These are phyloP conservation scores for Diorhabda carinulata DNA, from an alignment of 1,140 invertebrate genomes.

Conservation along the genomic window DNA sequence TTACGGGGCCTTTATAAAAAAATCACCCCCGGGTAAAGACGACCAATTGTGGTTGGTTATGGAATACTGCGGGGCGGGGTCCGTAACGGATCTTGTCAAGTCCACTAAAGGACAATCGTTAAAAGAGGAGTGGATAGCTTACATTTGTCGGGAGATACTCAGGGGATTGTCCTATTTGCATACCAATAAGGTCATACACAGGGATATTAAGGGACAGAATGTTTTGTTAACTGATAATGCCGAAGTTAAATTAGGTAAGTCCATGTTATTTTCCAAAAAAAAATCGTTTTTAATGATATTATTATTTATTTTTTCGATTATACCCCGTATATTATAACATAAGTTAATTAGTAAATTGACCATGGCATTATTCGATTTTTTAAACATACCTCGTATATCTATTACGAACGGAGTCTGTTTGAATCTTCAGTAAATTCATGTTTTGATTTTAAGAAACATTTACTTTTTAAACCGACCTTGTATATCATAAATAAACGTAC, in stretches of 20 bases:
- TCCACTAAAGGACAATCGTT: constrained; percentile 96
- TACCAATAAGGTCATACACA: constrained; percentile 98
- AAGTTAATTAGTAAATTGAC: no score
- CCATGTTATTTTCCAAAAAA: neutral
- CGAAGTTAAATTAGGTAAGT: constrained; percentile 91
- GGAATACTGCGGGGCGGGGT: constrained; percentile 99
- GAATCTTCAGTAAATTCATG: no score
- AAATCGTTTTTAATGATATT: no score
- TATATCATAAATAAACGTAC: no score
- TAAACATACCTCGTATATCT: no score
- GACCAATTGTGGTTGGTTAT: constrained; percentile 99
- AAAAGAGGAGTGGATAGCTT: constrained; percentile 99
- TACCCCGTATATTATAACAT: no score
- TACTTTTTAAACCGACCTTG: no score
- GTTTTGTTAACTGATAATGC: constrained; percentile 98
- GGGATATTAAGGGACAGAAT: constrained; percentile 99
- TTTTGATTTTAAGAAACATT: no score
- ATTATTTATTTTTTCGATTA: no score
- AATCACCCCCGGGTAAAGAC: constrained; percentile 97
- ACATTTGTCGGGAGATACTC: constrained; percentile 96
- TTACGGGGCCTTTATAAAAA: constrained; percentile 99
- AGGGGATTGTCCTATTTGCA: constrained; percentile 96
- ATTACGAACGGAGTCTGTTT: no score
- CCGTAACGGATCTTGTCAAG: constrained; percentile 98
- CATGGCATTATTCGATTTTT: no score